Conservation (phyloP, 2,797 vertebrate genomes). For the Helicolenus hilgendorfi region DNA sequence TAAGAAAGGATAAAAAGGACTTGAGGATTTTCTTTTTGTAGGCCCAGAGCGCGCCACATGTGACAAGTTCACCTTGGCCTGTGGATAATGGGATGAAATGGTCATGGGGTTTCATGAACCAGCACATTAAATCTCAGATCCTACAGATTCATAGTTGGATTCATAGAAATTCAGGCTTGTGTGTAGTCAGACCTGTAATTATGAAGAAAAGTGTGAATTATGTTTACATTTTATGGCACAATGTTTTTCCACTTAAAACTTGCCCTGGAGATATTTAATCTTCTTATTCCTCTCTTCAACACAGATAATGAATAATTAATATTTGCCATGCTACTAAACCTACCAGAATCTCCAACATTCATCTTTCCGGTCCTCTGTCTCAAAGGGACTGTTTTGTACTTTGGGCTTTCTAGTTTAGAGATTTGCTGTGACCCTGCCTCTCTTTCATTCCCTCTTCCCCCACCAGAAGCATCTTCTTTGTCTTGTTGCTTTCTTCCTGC, state of each 20-base stretch:
- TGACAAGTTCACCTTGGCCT: slow-evolving; percentile 75
- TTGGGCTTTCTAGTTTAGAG: slow-evolving; percentile 72
- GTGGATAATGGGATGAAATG: slow-evolving; percentile 80
- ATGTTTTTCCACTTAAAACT: slow-evolving; percentile 32
- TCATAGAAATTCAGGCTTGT: neutral
- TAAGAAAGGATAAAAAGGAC: slow-evolving; percentile 62
- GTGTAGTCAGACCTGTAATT: neutral
- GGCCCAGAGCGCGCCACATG: slow-evolving; percentile 46
- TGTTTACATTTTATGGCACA: slow-evolving; percentile 19
- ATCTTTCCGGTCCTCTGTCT: slow-evolving; percentile 52
- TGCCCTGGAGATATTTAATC: slow-evolving; percentile 69
- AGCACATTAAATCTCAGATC: slow-evolving; percentile 34
- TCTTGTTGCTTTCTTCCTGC: slow-evolving; percentile 52
- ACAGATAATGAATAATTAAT: slow-evolving; percentile 75
- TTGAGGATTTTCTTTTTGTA: slow-evolving; percentile 55
- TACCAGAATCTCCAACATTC: slow-evolving; percentile 57
- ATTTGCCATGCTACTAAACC: slow-evolving; percentile 53
- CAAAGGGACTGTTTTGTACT: slow-evolving; percentile 53
- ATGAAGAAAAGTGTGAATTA: neutral
- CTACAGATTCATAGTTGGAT: slow-evolving; percentile 21
- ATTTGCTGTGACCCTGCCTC: slow-evolving; percentile 72
- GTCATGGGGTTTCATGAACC: slow-evolving; percentile 57
- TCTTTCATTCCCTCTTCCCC: slow-evolving; percentile 42
- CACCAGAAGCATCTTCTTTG: slow-evolving; percentile 65
- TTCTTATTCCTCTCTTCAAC: slow-evolving; percentile 56